These are phyloP conservation scores for Nomada ruficornis DNA, from an alignment of 2,888 invertebrate species.

Conservation along the genomic window DNA sequence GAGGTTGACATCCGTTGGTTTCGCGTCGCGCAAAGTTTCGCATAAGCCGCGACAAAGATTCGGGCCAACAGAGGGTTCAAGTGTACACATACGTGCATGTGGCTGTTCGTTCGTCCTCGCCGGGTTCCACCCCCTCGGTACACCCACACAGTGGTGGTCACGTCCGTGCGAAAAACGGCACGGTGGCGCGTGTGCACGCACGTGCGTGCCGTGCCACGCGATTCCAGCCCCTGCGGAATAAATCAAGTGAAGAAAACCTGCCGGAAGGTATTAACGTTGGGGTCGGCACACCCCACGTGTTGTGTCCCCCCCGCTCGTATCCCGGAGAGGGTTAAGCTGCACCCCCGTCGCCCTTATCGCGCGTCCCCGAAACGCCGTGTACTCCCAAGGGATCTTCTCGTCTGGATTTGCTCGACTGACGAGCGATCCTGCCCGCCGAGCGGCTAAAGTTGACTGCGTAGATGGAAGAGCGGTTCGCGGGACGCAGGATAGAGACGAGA, in stretches of 20 bases:
- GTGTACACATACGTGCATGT: constrained; percentile 15
- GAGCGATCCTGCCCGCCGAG: constrained; percentile 52
- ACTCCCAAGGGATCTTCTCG: constrained; percentile 70
- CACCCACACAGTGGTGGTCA: constrained; percentile 36
- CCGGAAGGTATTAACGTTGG: constrained; percentile 78
- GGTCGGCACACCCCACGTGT: constrained; percentile 66
- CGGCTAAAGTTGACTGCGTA: constrained; percentile 30
- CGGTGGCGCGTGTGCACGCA: constrained; percentile 52
- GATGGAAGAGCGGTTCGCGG: too few species aligned
- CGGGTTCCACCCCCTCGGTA: constrained; percentile 19
- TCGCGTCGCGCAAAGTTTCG: too few species aligned
- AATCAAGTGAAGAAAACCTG: constrained; percentile 80
- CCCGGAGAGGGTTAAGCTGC: constrained; percentile 74
- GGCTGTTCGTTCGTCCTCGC: constrained; percentile 28
- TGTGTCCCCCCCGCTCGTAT: constrained; percentile 48
- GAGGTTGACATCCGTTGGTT: too few species aligned
- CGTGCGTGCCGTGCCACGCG: constrained; percentile 57
- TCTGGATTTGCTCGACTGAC: constrained; percentile 69
- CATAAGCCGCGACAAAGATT: too few species aligned
- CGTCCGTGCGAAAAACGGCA: constrained; percentile 60
- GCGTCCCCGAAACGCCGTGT: constrained; percentile 69
- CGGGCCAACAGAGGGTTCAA: too few species aligned
- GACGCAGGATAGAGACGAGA: constrained; percentile 19
- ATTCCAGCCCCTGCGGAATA: constrained; percentile 68
- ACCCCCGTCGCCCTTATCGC: constrained; percentile 70